Evolutionary conservation across 2,888 invertebrate species (phyloP).

Genomic region (Ceriagrion tenellum): DNA sequence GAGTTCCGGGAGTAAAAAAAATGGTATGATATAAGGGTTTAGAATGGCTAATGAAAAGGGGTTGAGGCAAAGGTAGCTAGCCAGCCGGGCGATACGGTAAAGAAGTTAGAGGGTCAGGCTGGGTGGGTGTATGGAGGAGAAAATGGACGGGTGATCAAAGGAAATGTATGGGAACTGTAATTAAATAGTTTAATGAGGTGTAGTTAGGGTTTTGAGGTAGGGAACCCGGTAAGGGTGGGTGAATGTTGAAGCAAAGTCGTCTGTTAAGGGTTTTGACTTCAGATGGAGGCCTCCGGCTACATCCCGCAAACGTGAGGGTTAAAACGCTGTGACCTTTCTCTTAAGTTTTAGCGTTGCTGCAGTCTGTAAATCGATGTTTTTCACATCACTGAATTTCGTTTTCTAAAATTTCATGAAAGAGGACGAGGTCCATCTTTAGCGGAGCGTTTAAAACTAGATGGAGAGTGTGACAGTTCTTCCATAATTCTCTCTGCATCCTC

Average conservation of each 20-base stretch:
- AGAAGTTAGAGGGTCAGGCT: neutral
- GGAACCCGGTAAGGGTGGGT: neutral
- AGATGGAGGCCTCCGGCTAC: neutral
- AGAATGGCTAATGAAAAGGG: neutral
- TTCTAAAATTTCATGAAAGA: neutral
- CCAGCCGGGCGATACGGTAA: neutral
- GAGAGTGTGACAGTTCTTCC: no score
- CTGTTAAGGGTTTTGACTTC: neutral
- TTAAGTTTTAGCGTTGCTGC: neutral
- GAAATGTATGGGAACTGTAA: conserved; percentile 39
- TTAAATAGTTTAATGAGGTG: conserved; percentile 66
- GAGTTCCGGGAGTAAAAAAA: conserved; percentile 6
- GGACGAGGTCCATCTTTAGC: no score
- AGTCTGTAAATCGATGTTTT: neutral
- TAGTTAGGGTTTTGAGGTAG: conserved; percentile 28
- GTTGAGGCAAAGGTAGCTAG: neutral
- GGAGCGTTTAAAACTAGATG: no score
- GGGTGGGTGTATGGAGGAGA: neutral
- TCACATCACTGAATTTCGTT: neutral
- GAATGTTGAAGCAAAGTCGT: neutral
- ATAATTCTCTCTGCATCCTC: no score
- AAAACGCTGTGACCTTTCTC: neutral
- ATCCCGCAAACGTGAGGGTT: neutral
- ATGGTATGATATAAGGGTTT: neutral
- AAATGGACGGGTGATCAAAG: conserved; percentile 40